Percentiles rank a stretch among this genome's conserved stretches.
These are phyloP conservation scores for Nowickia ferox DNA, from an alignment of 2,888 invertebrate species.

Conservation along the genomic window DNA sequence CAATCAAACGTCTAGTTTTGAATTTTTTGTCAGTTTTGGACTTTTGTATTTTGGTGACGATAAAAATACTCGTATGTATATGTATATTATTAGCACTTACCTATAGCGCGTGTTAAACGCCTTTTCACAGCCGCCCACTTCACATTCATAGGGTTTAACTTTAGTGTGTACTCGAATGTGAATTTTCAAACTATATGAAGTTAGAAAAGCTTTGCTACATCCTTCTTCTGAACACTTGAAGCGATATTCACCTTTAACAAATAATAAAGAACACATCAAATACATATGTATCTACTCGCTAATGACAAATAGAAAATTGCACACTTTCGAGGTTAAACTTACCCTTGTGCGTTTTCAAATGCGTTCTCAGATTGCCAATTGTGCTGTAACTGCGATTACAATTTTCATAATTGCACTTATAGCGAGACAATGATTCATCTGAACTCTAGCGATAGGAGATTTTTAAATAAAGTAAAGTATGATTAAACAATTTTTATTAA, in stretches of 20 bases:
- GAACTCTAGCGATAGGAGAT: constrained; percentile 76
- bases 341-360: constrained; percentile 98
- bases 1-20: too few species aligned
- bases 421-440: constrained; percentile 85
- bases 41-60: too few species aligned
- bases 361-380: constrained; percentile 95
- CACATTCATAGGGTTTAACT: constrained; percentile 95
- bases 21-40: too few species aligned
- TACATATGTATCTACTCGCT: not conserved
- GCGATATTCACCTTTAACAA: constrained; percentile 92
- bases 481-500: constrained; percentile 6
- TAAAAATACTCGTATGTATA: too few species aligned
- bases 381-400: constrained; percentile 96
- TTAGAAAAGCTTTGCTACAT: constrained; percentile 96
- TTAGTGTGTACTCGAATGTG: constrained; percentile 97
- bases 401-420: constrained; percentile 94
- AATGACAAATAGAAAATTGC: not conserved
- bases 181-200: constrained; percentile 97
- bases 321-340: constrained; percentile 73
- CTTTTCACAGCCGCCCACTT: constrained; percentile 92
- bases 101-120: constrained; percentile 97
- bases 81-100: constrained; percentile 79
- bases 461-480: constrained; percentile 7
- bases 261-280: not conserved
- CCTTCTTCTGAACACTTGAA: constrained; percentile 94